Evolutionary conservation across 1,140 invertebrate species (phyloP).

Genomic region (Cyclargus thomasi): DNA sequence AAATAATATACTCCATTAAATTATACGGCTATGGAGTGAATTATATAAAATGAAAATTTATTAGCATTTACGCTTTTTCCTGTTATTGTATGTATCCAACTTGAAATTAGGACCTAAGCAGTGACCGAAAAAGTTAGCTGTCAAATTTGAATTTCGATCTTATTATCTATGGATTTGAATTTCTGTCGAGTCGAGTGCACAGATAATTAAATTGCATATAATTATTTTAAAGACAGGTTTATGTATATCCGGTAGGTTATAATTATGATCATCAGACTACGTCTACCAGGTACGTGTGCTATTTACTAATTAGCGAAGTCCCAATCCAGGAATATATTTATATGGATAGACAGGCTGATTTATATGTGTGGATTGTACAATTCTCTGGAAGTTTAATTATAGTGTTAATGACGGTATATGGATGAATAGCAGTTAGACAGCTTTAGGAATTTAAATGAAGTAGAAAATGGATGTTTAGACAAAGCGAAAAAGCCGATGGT

Average conservation of each 20-base stretch:
- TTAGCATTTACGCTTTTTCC: neutral
- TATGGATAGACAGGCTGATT: constrained; percentile 12
- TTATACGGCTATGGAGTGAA: constrained; percentile 5
- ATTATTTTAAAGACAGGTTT: neutral
- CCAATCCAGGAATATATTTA: constrained; percentile 13
- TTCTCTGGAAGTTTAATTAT: constrained; percentile 13
- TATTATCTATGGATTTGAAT: neutral
- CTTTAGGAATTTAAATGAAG: neutral
- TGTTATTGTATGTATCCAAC: neutral
- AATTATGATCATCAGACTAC: neutral
- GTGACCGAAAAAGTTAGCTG: neutral
- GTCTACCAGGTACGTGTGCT: neutral
- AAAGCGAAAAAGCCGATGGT: no score
- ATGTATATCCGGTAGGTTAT: neutral
- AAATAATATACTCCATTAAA: constrained; percentile 14
- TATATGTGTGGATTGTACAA: constrained; percentile 25
- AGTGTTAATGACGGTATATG: constrained; percentile 3
- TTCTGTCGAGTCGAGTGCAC: neutral
- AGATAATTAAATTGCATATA: neutral
- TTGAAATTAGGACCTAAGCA: no score
- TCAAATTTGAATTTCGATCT: neutral
- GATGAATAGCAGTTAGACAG: neutral
- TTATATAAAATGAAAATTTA: constrained; percentile 1
- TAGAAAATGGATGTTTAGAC: neutral
- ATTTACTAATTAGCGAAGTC: constrained; percentile 8